Base-by-base conservation (phyloP, 1,140 invertebrate species). In the Lasioglossum albipes region DNA sequence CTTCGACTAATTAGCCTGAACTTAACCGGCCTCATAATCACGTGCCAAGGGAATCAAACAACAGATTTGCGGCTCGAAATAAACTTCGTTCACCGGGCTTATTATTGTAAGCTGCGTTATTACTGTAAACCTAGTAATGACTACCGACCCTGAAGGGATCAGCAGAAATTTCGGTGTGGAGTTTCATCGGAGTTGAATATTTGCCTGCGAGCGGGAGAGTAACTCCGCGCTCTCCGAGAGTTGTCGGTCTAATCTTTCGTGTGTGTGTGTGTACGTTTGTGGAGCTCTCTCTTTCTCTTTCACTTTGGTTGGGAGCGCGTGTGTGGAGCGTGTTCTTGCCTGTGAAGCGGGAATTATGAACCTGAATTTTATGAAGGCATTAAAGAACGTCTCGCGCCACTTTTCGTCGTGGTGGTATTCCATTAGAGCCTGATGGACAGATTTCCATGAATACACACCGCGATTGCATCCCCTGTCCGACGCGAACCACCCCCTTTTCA, bases 131-230 rank as follows among this genome's bases (percentile, higher is more conserved):
- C 79, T 78, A 67, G 86, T 87, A 87, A 87, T 82, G 86, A 87
- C 82, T 84, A 68, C 73, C 82, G 72, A 81, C 76, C 81, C 81
- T 74, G 82, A 88, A 84, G 81, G 86, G 86, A 88, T 87, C 83
- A 85, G 84, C 85, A 87, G 75, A 89, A 27, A 90, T 86, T 83
- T 83, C 65, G 75, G 77, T 61, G 66, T 52, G 74, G 79, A 88
- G 83, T 89, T 88, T 87, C 85, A 73, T 84, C 82, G 69, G 85
- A 88, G 85, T 83, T 88, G 88, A 88, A 90, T 90, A 86, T 90
- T 90, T 88, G 82, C 80, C 84, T 79, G 68, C 52, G 69, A 83
- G 84, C 75, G 68, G 57, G 36, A 36, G 73, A 84, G 76, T 70
- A 68, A 79, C 67, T 77, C 9, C 79, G 77, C 49, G 81, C 74